A percentile compares a stretch with the other conserved stretches of the same genome.
Evolutionary conservation across 2,888 invertebrate genomes (phyloP).

Genomic region (Plemyria rubiginata): DNA sequence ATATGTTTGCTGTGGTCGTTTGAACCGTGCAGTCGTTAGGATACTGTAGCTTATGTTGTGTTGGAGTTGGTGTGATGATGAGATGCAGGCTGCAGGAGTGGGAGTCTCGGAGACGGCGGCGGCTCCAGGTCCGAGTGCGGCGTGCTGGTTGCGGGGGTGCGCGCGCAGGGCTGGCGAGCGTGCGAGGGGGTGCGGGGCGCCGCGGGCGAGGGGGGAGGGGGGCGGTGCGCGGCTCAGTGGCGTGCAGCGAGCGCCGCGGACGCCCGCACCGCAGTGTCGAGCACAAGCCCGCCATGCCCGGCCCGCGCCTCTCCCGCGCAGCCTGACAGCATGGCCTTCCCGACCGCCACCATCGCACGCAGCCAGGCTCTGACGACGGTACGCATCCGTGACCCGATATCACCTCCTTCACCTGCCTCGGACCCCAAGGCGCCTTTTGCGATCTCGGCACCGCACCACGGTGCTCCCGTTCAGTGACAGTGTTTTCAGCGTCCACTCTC

Average conservation of each 20-base stretch:
- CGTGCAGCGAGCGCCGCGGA: conserved; percentile 84
- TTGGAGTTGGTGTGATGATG: conserved; percentile 32
- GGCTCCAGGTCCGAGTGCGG: conserved; percentile 45
- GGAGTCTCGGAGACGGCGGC: conserved; percentile 31
- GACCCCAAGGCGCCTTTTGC: conserved; percentile 44
- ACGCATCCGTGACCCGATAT: conserved; percentile 60
- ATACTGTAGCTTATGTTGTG: conserved; percentile 42
- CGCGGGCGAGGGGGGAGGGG: conserved; percentile 66
- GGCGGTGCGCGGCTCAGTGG: conserved; percentile 80
- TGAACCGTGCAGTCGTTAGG: neutral
- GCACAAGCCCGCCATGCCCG: conserved; percentile 83
- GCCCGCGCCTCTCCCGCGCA: conserved; percentile 83
- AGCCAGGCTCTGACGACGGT: conserved; percentile 85
- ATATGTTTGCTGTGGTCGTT: neutral
- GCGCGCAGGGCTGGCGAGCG: conserved; percentile 61
- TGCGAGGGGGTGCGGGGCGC: conserved; percentile 43
- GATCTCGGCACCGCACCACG: conserved; percentile 46
- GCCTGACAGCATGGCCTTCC: conserved; percentile 84
- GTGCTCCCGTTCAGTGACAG: conserved; percentile 69
- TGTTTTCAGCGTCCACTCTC: conserved; percentile 58
- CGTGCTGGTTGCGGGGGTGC: conserved; percentile 64
- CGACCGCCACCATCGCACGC: conserved; percentile 84
- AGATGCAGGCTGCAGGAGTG: conserved; percentile 32
- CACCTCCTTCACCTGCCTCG: conserved; percentile 36
- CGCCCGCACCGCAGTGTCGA: conserved; percentile 84